These are phyloP conservation scores for Bombus pascuorum DNA, from an alignment of 1,140 invertebrate species.

Conservation along the genomic window DNA sequence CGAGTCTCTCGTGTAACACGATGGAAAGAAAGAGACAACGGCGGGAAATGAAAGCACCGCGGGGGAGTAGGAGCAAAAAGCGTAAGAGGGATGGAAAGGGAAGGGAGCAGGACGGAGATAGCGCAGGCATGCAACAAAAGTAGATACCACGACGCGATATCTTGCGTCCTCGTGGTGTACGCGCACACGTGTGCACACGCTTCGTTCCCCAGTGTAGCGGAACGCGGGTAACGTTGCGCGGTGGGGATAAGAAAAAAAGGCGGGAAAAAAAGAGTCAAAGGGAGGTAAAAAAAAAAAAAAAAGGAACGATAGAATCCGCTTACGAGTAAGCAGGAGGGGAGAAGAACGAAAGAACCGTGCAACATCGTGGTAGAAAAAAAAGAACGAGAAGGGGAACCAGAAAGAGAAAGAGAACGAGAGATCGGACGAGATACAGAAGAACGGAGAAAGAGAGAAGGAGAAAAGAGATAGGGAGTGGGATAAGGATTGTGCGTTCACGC, in stretches of 20 bases:
- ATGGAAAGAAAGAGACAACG: neutral
- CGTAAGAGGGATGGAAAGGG: neutral
- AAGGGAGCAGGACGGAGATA: slow-evolving; percentile 53
- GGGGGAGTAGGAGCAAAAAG: slow-evolving; percentile 14
- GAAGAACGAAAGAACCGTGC: neutral
- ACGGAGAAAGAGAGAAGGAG: neutral
- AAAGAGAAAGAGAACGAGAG: neutral
- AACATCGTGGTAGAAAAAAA: neutral
- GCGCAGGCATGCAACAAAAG: slow-evolving; percentile 67
- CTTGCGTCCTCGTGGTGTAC: slow-evolving; percentile 37
- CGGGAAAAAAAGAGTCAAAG: slow-evolving; percentile 1
- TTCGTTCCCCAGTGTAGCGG: neutral
- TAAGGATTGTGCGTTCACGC: slow-evolving; percentile 24
- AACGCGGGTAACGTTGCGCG: neutral
- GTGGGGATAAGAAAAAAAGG: neutral
- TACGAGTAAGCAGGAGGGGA: neutral
- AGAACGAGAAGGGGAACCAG: neutral
- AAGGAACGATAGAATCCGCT: too few species aligned
- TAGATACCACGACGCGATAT: slow-evolving; percentile 65
- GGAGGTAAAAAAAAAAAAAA: neutral
- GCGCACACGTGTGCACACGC: slow-evolving; percentile 13
- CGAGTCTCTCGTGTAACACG: neutral
- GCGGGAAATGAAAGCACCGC: neutral
- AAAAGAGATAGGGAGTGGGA: neutral
- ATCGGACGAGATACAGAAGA: neutral